phyloP scores from a whole-genome alignment of 2,888 invertebrate species.

The Acronicta psi region DNA sequence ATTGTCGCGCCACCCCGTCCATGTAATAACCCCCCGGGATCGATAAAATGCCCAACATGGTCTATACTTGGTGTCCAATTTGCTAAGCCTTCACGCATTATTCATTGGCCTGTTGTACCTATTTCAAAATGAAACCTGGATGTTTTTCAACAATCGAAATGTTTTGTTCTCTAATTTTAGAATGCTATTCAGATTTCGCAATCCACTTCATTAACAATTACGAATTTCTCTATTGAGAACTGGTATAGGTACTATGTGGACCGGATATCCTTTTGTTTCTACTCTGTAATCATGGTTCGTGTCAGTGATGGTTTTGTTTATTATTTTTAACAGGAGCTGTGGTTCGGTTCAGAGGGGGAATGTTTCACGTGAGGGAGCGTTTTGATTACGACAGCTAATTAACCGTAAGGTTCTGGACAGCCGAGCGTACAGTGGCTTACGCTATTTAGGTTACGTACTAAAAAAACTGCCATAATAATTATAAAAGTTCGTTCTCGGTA shows the following conservation, averaged over 20 bases:
- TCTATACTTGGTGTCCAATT: slow-evolving; percentile 17
- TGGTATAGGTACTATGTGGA: slow-evolving; percentile 61
- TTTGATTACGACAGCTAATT: slow-evolving; percentile 72
- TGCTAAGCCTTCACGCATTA: slow-evolving; percentile 21
- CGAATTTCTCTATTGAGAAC: slow-evolving; percentile 53
- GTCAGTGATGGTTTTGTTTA: slow-evolving; percentile 79
- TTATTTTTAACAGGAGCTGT: slow-evolving; percentile 74
- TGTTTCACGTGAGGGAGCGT: slow-evolving; percentile 69
- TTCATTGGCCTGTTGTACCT: slow-evolving; percentile 21
- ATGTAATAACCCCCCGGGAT: slow-evolving; percentile 46
- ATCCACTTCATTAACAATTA: slow-evolving; percentile 55
- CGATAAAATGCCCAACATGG: slow-evolving; percentile 13
- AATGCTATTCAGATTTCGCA: slow-evolving; percentile 34
- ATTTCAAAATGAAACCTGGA: slow-evolving; percentile 26
- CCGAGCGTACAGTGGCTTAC: slow-evolving; percentile 30
- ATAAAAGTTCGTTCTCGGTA: not conserved
- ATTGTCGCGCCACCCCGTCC: slow-evolving; percentile 60
- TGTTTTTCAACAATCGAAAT: slow-evolving; percentile 32
- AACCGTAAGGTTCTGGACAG: slow-evolving; percentile 59
- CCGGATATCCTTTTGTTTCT: slow-evolving; percentile 82
- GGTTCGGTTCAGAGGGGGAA: slow-evolving; percentile 63
- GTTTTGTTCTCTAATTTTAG: slow-evolving; percentile 34
- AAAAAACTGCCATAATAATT: slow-evolving; percentile 6
- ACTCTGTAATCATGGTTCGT: slow-evolving; percentile 74
- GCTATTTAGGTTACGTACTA: slow-evolving; percentile 5